phyloP scores from a whole-genome alignment of 2,113 vertebrate genomes.

The Mesoclemmys tuberculata region DNA sequence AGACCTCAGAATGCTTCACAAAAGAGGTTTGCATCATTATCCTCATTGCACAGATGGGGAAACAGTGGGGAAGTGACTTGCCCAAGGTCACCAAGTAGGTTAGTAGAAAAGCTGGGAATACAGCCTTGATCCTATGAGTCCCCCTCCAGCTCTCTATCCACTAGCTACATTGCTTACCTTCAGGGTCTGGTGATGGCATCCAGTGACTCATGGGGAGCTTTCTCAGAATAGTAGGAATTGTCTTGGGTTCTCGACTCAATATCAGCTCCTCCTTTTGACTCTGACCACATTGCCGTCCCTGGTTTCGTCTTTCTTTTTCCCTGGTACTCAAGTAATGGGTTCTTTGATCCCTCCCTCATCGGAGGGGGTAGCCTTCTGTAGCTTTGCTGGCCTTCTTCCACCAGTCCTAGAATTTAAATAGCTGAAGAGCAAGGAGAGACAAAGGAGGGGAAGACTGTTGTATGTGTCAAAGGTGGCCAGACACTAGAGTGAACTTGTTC shows the following conservation, averaged over 20 bases:
- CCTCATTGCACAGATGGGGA: background rate
- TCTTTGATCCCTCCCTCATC: background rate
- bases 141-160: background rate
- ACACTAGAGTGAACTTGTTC: background rate
- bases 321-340: background rate
- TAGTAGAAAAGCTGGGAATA: background rate
- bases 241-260: background rate
- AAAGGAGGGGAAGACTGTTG: background rate
- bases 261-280: background rate
- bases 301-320: background rate
- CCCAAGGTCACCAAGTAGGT: background rate
- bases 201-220: background rate
- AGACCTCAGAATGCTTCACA: background rate
- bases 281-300: background rate
- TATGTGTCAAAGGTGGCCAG: background rate
- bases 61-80: background rate
- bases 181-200: background rate
- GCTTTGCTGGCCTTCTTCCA: background rate
- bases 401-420: background rate
- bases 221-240: background rate
- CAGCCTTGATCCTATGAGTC: background rate
- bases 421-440: background rate
- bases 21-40: background rate
- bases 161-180: background rate
- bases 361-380: background rate